Base-by-base conservation (phyloP, 2,113 vertebrate genomes). In the Passer domesticus region DNA sequence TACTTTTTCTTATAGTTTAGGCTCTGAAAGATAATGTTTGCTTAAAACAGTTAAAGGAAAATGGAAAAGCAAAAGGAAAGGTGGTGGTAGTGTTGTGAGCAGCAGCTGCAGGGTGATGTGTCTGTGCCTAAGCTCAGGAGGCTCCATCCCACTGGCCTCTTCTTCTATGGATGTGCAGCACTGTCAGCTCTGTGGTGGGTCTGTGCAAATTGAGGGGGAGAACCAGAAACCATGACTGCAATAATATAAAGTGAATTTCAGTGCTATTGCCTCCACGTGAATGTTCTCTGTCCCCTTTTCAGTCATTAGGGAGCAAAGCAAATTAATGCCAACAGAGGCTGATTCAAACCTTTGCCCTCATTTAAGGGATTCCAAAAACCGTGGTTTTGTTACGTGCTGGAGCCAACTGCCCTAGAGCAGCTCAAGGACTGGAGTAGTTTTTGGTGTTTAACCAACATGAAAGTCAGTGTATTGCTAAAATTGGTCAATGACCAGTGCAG, bases 301-400 rank as follows among this genome's bases (percentile, higher is more conserved):
- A 67, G 49, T 84, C 87, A 89, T 91, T 82, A 87, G 95, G 92
- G 95, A 96, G 44, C 64, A 92, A 90, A 88, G 83, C 83, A 95
- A 92, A 94, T 95, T 94, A 95, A 91, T 92, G 85, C 92, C 84
- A 92, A 69, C 81, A 83, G 92, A 95, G 90, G 83, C 92, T 93
- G 89, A 83, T 73, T 92, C 83, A 87, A 94, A 95, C 83, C 89
- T 96, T 95, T 92, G 91, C 90, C 84, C 86, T 97, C 94, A 80
- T 96, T 92, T 96, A 87, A 90, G 89, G 73, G 49, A 92, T 92
- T 91, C 93, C 90, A 92, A 91, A 95, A 94, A 44, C 7, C 0
- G 3, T 21, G 7, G 52, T 64, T 92, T 90, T 92, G 81, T 91
- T 95, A 76, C 5, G 9, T 93, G 87, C 84, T 86, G 85, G 87